Evolutionary conservation across 2,797 vertebrate species (phyloP).

Genomic region (Enteromius treurensis): DNA sequence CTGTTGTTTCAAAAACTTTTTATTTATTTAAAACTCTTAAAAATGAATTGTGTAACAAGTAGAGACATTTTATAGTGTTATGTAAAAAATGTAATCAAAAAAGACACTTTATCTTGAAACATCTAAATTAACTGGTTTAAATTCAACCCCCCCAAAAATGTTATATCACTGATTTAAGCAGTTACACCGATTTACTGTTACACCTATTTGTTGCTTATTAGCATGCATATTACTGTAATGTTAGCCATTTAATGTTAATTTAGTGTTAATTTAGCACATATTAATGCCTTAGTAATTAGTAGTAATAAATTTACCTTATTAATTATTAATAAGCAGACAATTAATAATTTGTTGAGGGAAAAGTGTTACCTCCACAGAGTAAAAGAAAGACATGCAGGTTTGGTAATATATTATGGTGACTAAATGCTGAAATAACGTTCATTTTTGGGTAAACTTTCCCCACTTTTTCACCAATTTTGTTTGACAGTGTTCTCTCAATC

Average conservation of each 20-base stretch:
- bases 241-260: too few species aligned
- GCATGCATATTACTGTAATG: too few species aligned
- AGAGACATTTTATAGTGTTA: background rate
- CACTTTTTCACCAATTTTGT: background rate
- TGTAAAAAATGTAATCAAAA: background rate
- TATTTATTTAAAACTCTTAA: background rate
- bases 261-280: too few species aligned
- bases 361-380: background rate
- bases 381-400: background rate
- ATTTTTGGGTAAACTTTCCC: background rate
- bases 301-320: too few species aligned
- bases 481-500: background rate
- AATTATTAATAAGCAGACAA: too few species aligned
- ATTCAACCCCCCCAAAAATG: background rate
- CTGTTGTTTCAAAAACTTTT: background rate
- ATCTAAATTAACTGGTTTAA: constrained; percentile 2
- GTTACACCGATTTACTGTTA: too few species aligned
- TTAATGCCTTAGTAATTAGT: too few species aligned
- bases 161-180: background rate
- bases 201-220: too few species aligned
- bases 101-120: too few species aligned
- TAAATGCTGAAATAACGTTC: background rate
- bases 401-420: background rate
- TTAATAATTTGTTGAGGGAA: too few species aligned
- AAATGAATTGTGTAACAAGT: background rate